A percentile compares a stretch with the other conserved stretches of the same genome.
These are phyloP conservation scores for Strongylocentrotus purpuratus DNA, from an alignment of 35 echinoderm and acorn worm species.

Conservation along the genomic window DNA sequence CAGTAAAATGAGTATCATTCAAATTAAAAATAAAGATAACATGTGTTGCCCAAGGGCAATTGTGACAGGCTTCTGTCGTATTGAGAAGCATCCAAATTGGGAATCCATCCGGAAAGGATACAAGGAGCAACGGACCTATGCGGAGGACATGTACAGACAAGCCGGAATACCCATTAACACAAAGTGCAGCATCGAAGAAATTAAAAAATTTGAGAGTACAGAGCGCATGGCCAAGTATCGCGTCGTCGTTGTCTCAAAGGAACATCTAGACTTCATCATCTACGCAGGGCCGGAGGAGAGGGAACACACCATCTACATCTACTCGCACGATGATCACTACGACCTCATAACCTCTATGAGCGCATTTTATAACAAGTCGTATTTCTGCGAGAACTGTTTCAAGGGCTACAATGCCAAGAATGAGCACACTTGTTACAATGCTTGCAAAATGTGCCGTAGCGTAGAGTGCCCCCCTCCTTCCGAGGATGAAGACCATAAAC, in stretches of 20 bases:
- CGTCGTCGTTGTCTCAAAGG: conserved; percentile 54
- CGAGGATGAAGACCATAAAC: no score
- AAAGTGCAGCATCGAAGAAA: conserved; percentile 57
- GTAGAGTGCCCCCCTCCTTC: no score
- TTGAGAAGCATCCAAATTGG: conserved; percentile 48
- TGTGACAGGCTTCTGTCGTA: conserved; percentile 54
- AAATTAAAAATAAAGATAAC: conserved; percentile 40
- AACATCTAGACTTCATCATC: conserved; percentile 50
- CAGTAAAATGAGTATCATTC: neutral
- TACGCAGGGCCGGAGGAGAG: conserved; percentile 54
- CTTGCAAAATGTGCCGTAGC: no score
- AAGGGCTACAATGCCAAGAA: no score
- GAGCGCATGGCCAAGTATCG: conserved; percentile 45
- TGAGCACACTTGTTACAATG: no score
- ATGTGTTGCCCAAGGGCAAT: conserved; percentile 71
- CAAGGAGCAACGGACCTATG: conserved; percentile 49
- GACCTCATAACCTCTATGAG: no score
- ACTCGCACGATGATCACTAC: conserved; percentile 60
- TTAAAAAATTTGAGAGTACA: conserved; percentile 48
- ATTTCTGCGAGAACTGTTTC: no score
- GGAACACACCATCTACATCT: conserved; percentile 55
- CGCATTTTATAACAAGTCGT: no score
- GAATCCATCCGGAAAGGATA: neutral
- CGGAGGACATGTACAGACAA: conserved; percentile 58
- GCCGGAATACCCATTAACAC: conserved; percentile 60